These are phyloP conservation scores for Hirtodrosophila trivittata DNA, from an alignment of 2,888 invertebrate species.

Conservation along the genomic window DNA sequence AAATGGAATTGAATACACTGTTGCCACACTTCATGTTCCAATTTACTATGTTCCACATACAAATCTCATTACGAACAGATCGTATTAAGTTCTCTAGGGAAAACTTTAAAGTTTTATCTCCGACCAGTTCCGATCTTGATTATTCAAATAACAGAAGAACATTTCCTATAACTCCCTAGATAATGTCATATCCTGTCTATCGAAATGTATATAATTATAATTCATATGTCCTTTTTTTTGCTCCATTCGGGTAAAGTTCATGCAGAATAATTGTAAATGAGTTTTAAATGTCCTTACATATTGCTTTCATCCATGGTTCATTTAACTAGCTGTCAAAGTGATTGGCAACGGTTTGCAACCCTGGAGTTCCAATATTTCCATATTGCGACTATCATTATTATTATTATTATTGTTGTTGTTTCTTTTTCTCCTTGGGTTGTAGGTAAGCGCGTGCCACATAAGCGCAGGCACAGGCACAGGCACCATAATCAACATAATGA, in stretches of 20 bases:
- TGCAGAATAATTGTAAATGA: too few relatives aligned
- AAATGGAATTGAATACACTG: constrained; percentile 33
- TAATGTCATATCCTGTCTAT: too few relatives aligned
- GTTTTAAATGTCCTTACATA: too few relatives aligned
- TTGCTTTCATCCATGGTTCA: neutral
- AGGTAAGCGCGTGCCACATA: constrained; percentile 54
- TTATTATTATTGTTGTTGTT: constrained; percentile 12
- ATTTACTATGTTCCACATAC: constrained; percentile 6
- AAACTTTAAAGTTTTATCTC: neutral
- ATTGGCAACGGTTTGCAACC: constrained; percentile 31
- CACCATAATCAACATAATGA: constrained; percentile 58
- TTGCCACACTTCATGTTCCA: constrained; percentile 57
- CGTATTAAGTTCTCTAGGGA: neutral
- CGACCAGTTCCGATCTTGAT: too few relatives aligned
- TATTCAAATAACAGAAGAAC: too few relatives aligned
- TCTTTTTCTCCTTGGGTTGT: neutral
- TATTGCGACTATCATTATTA: neutral
- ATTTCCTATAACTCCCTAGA: too few relatives aligned
- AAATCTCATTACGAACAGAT: neutral
- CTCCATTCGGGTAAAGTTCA: too few relatives aligned
- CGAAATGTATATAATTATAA: too few relatives aligned
- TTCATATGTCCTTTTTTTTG: too few relatives aligned
- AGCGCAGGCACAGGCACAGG: constrained; percentile 22
- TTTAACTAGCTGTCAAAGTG: constrained; percentile 32
- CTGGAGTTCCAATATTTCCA: constrained; percentile 10